Evolutionary conservation across 2,888 invertebrate species (phyloP).

Genomic region (Macrostomum cliftonense): DNA sequence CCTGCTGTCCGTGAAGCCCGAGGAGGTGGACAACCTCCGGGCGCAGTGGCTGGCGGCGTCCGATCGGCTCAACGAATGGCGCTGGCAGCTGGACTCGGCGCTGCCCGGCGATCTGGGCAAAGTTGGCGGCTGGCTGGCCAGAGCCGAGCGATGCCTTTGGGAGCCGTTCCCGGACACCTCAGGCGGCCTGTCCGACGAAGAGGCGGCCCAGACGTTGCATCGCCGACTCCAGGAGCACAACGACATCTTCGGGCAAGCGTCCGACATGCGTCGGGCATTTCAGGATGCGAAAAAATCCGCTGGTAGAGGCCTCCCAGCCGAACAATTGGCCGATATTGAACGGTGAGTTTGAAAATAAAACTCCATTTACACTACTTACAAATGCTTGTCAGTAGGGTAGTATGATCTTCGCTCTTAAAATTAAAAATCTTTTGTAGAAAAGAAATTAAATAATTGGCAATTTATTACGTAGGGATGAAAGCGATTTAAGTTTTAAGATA

Average conservation of each 20-base stretch:
- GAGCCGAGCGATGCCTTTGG: constrained; percentile 43
- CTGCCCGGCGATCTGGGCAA: constrained; percentile 66
- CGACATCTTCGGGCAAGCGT: constrained; percentile 19
- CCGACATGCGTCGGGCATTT: constrained; percentile 6
- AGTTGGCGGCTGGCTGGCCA: constrained; percentile 71
- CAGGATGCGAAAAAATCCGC: constrained; percentile 50
- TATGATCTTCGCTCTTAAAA: too few relatives aligned
- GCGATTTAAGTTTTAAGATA: too few relatives aligned
- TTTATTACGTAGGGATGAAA: too few relatives aligned
- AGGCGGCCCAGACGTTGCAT: constrained; percentile 36
- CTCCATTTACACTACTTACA: too few relatives aligned
- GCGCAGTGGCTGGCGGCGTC: constrained; percentile 62
- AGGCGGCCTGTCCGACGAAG: constrained; percentile 48
- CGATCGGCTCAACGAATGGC: constrained; percentile 46
- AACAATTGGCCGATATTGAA: constrained; percentile 63
- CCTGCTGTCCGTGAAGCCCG: constrained; percentile 43
- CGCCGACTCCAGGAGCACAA: constrained; percentile 50
- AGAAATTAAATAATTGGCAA: too few relatives aligned
- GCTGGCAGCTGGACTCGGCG: constrained; percentile 65
- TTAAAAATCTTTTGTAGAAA: too few relatives aligned
- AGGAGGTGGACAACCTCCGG: constrained; percentile 66
- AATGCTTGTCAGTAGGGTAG: too few relatives aligned
- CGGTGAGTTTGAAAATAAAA: constrained; percentile 39
- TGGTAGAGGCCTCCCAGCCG: constrained; percentile 48
- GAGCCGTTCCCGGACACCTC: constrained; percentile 38